Evolutionary conservation across 2,113 vertebrate genomes (phyloP), one percentile per base, ranked within the genome.

Genomic region (Ranitomeya variabilis): DNA sequence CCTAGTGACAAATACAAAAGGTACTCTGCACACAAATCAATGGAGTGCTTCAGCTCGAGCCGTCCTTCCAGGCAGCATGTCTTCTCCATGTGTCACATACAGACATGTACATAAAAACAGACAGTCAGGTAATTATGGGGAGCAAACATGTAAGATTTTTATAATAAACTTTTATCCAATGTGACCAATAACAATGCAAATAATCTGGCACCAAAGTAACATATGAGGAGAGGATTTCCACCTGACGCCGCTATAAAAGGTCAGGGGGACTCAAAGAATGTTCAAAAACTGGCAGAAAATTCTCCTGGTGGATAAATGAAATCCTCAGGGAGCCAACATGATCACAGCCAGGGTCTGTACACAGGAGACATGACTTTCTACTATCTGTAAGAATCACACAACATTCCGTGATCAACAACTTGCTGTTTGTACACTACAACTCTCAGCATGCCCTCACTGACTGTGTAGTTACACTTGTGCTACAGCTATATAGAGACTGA

Each of bases 61-160:
- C 4, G 76, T 23, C n/a, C 10, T 82, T 19, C n/a, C 23, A 62
- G 11, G 54, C 26, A 83, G 15, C 80, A 14, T 3, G 82, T 55
- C 82, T 69, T 15, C n/a, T 69, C 45, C 64, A 54, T 84, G 45
- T 55, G 82, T 71, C 64, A 84, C 66, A 69, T 45, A 62, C 1
- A 14, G 8, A 3, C 60, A 83, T 21, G 80, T 15, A 83, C 31
- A 64, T 19, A 14, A 21, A 57, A 79, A 79, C 54, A 55, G 9
- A 18, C 12, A 55, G 13, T 71, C 69, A 31, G 69, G 13, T 37
- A 12, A 26, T 31, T 6, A 31, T 10, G 23, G 26, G 26, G 26
- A 71, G 31, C 69, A 31, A 71, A 14, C 21, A 67, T 4, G 31
- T 18, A 7, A 45, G 7, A 18, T 37, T 45, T 18, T 7, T 18